phyloP scores from a whole-genome alignment of 1,140 invertebrate species.

The Idris sp. region DNA sequence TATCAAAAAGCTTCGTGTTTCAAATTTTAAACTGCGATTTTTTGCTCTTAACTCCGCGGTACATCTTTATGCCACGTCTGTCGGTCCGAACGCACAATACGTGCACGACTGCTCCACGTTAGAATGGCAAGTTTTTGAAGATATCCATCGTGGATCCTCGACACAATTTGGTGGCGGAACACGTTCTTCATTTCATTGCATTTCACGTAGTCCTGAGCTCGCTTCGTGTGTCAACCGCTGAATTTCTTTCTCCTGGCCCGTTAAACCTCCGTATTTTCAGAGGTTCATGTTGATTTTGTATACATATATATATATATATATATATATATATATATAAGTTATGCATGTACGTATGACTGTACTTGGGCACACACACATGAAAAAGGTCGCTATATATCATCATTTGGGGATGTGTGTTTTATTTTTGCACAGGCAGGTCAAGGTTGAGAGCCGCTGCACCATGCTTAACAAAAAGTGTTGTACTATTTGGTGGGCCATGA shows the following conservation, averaged over 20 bases:
- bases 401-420: too few relatives aligned
- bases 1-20: conserved; percentile 58
- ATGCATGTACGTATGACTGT: too few relatives aligned
- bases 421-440: conserved; percentile 69
- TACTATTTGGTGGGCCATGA: conserved; percentile 31
- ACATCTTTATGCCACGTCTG: conserved; percentile 61
- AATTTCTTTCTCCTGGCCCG: conserved; percentile 57
- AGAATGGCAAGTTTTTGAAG: conserved; percentile 58
- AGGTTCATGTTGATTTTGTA: conserved; percentile 39
- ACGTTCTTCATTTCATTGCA: conserved; percentile 70
- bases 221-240: conserved; percentile 58
- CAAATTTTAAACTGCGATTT: conserved; percentile 58
- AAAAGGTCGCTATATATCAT: too few relatives aligned
- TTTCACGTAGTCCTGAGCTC: conserved; percentile 62
- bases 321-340: too few relatives aligned
- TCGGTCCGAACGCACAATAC: conserved; percentile 60
- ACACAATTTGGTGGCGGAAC: conserved; percentile 68
- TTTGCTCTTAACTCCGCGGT: conserved; percentile 56
- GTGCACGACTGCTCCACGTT: conserved; percentile 56
- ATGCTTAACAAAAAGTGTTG: conserved; percentile 40
- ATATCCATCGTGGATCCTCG: conserved; percentile 69
- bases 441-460: conserved; percentile 68
- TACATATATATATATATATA: conserved; percentile 2
- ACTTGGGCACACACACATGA: too few relatives aligned
- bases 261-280: conserved; percentile 63